Percentiles rank a stretch among this genome's conserved stretches.
phyloP scores from a whole-genome alignment of 1,140 invertebrate genomes.

The Muscidifurax raptorellus region DNA sequence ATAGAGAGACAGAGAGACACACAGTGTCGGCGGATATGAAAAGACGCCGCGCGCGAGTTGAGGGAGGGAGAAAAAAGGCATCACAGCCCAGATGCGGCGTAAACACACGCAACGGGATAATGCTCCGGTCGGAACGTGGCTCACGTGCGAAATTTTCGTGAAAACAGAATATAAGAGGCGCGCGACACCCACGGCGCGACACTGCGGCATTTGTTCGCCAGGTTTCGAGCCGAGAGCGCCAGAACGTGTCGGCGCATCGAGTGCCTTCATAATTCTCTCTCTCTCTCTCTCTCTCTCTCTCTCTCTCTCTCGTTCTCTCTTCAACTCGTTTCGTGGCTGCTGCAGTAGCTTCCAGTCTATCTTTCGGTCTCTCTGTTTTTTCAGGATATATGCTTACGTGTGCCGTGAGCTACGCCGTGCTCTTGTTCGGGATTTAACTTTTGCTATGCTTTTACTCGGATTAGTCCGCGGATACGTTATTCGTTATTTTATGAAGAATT shows the following conservation, averaged over 20 bases:
- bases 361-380: background rate
- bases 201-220: conserved; percentile 6
- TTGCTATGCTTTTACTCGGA: background rate
- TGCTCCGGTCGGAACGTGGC: conserved; percentile 3
- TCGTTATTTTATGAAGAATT: too few species aligned
- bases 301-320: background rate
- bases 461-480: background rate
- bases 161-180: conserved; percentile 19
- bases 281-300: background rate
- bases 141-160: conserved; percentile 46
- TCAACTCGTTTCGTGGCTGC: background rate
- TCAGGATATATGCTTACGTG: background rate
- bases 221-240: conserved; percentile 8
- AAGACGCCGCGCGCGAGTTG: background rate
- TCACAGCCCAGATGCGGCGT: conserved; percentile 63
- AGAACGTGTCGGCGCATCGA: conserved; percentile 42
- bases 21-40: background rate
- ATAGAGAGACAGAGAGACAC: background rate
- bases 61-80: background rate
- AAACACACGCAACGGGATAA: conserved; percentile 14
- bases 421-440: background rate
- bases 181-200: conserved; percentile 1
- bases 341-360: background rate
- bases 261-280: background rate
- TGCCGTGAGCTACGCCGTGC: background rate